A percentile compares a stretch with the other conserved stretches of the same genome.
Conservation (phyloP, 2,888 invertebrate species). For the Timandra comae region DNA sequence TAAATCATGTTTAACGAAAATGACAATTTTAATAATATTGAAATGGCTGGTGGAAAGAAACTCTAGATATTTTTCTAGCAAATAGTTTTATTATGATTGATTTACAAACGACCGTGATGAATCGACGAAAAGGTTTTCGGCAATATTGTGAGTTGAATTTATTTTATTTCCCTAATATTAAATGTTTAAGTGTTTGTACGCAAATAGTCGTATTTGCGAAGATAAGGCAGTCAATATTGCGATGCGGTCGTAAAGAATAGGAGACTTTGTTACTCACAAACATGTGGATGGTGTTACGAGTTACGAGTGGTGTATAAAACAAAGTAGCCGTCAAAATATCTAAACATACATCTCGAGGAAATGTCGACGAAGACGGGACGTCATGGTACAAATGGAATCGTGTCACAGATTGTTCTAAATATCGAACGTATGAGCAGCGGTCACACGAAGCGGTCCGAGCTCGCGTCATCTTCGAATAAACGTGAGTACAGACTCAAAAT, state of each 20-base stretch:
- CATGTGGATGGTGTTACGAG: conserved; percentile 18
- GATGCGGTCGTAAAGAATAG: conserved; percentile 28
- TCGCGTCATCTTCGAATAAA: conserved; percentile 61
- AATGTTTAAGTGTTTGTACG: conserved; percentile 5
- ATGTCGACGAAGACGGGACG: conserved; percentile 24
- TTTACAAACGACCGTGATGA: background rate
- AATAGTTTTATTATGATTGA: conserved; percentile 3
- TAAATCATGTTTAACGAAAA: conserved; percentile 18
- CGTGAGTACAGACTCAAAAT: conserved; percentile 67
- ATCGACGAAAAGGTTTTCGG: no score
- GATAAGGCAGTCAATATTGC: conserved; percentile 21
- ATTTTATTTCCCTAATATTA: conserved; percentile 5
- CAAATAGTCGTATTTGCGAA: conserved; percentile 14
- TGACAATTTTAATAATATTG: conserved; percentile 5
- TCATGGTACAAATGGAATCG: conserved; percentile 47
- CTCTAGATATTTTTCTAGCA: background rate
- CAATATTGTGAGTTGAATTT: conserved; percentile 2
- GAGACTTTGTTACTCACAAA: conserved; percentile 32
- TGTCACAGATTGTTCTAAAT: conserved; percentile 45
- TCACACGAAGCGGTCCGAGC: conserved; percentile 26
- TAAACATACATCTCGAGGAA: conserved; percentile 40
- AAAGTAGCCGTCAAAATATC: conserved; percentile 30
- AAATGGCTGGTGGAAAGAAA: conserved; percentile 5
- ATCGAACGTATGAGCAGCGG: conserved; percentile 28
- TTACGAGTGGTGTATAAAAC: conserved; percentile 24